phyloP scores from a whole-genome alignment of 2,113 vertebrate genomes.

The Helogale parvula region DNA sequence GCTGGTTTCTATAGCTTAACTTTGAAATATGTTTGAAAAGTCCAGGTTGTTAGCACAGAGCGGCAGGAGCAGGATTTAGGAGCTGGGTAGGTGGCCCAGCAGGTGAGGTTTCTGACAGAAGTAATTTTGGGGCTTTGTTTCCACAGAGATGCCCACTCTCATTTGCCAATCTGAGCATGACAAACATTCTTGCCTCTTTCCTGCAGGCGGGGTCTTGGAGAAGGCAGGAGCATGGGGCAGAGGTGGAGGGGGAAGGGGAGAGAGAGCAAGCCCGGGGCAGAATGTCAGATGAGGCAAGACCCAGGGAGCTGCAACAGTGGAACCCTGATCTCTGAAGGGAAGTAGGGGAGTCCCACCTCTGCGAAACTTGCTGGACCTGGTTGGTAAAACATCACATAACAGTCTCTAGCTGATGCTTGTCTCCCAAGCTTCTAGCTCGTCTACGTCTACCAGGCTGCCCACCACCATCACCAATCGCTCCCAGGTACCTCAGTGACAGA shows the following conservation, averaged over 20 bases:
- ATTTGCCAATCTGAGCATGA: slow-evolving; percentile 13
- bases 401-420: background rate
- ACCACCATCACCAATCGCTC: background rate
- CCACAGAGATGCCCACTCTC: background rate
- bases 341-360: too few relatives aligned
- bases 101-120: background rate
- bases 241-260: background rate
- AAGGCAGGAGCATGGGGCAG: background rate
- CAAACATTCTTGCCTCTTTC: background rate
- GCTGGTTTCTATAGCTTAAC: slow-evolving; percentile 58
- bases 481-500: background rate
- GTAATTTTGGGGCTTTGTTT: slow-evolving; percentile 35
- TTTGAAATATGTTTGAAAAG: slow-evolving; percentile 55
- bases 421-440: background rate
- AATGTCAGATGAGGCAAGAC: too few relatives aligned
- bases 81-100: background rate
- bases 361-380: too few relatives aligned
- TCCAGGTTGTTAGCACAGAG: slow-evolving; percentile 25
- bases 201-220: background rate
- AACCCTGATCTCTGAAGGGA: background rate
- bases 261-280: background rate
- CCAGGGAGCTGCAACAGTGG: background rate
- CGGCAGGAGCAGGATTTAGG: background rate
- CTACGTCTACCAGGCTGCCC: background rate
- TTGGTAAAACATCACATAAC: background rate